These are phyloP conservation scores for Sciurus niger DNA, from an alignment of 2,113 vertebrate genomes.

Conservation along the genomic window DNA sequence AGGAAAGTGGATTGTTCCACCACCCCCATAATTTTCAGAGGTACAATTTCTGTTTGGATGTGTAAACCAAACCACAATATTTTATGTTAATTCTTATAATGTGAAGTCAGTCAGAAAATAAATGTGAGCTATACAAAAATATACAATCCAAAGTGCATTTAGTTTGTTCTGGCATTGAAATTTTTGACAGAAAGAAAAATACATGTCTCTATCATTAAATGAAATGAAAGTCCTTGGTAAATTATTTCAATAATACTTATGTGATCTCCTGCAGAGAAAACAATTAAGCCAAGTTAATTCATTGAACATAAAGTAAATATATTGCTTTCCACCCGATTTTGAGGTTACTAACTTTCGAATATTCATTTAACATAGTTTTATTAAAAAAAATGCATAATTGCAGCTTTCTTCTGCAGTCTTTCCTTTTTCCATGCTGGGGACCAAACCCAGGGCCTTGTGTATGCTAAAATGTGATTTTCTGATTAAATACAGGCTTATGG, in stretches of 20 bases:
- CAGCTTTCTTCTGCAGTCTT: background rate
- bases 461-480: background rate
- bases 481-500: background rate
- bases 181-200: background rate
- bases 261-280: constrained; percentile 5
- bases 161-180: background rate
- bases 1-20: background rate
- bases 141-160: background rate
- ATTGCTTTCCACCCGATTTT: background rate
- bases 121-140: background rate
- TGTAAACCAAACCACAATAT: background rate
- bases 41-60: background rate
- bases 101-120: background rate
- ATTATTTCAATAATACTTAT: constrained; percentile 3
- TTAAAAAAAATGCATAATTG: background rate
- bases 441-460: background rate
- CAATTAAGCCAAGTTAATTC: background rate
- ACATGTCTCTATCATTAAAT: background rate
- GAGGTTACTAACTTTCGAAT: background rate
- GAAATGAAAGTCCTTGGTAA: background rate
- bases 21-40: background rate
- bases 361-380: constrained; percentile 48
- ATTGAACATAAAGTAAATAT: background rate
- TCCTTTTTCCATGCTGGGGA: background rate
- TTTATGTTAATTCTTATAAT: constrained; percentile 3